Conservation (phyloP, 1,140 invertebrate species). For the Acromyrmex echinatior region DNA sequence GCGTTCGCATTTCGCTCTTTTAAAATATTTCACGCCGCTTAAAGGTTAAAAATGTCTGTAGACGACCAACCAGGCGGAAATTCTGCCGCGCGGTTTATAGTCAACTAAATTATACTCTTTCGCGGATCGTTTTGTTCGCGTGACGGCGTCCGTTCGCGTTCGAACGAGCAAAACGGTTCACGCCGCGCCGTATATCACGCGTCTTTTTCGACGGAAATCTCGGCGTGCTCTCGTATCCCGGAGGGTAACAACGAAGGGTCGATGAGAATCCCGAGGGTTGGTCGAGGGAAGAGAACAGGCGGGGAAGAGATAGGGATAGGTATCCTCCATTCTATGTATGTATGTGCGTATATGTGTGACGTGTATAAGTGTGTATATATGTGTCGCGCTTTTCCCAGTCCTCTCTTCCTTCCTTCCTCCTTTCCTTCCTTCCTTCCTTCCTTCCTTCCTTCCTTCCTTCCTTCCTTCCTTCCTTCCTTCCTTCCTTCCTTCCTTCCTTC, state of each 20-base stretch:
- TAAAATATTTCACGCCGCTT: slow-evolving; percentile 58
- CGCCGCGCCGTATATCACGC: slow-evolving; percentile 47
- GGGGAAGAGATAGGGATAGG: neutral
- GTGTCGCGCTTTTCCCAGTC: slow-evolving; percentile 45
- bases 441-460: slow-evolving; percentile 37
- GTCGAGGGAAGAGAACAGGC: neutral
- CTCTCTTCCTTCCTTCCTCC: neutral
- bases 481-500: slow-evolving; percentile 36
- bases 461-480: neutral
- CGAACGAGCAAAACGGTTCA: slow-evolving; percentile 58
- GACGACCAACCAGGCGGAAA: slow-evolving; percentile 39
- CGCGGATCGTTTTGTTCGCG: slow-evolving; percentile 61
- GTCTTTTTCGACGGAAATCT: slow-evolving; percentile 58
- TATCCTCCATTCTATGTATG: slow-evolving; percentile 41
- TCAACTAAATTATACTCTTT: slow-evolving; percentile 60
- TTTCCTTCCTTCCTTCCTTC: no score
- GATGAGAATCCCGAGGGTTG: slow-evolving; percentile 60
- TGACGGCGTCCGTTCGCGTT: slow-evolving; percentile 48
- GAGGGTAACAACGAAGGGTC: slow-evolving; percentile 9
- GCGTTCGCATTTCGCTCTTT: neutral
- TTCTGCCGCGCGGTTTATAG: slow-evolving; percentile 56
- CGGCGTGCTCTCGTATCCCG: slow-evolving; percentile 36
- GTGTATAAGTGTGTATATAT: neutral
- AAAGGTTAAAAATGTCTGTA: slow-evolving; percentile 59
- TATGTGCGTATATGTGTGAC: no score